These are phyloP conservation scores for Sebastes matsubarae DNA, from an alignment of 2,797 vertebrate genomes.

Conservation along the genomic window DNA sequence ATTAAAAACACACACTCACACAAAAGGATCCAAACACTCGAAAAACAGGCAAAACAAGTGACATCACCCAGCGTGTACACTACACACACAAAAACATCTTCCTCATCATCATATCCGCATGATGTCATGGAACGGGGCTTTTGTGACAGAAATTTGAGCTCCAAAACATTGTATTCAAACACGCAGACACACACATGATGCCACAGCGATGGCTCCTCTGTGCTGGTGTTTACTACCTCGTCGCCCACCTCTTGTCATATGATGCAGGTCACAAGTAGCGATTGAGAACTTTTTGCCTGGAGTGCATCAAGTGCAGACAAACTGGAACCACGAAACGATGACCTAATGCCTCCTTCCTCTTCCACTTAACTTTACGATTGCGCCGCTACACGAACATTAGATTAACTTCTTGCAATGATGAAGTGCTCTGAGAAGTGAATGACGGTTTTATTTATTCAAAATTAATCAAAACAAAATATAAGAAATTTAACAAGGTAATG, in stretches of 20 bases:
- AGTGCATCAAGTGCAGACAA: constrained; percentile 4
- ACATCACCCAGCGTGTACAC: neutral
- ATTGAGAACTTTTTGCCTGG: neutral
- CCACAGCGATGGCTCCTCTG: neutral
- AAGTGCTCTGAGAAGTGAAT: neutral
- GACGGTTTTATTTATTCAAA: neutral
- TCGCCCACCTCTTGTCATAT: constrained; percentile 15
- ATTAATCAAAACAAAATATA: neutral
- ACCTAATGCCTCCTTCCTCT: constrained; percentile 16
- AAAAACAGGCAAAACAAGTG: constrained; percentile 10
- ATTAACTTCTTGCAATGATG: neutral
- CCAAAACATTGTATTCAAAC: constrained; percentile 31
- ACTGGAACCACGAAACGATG: constrained; percentile 2
- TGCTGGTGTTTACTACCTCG: neutral
- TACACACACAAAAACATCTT: constrained; percentile 18
- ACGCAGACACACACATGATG: constrained; percentile 1
- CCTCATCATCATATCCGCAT: constrained; percentile 26
- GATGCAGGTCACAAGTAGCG: constrained; percentile 1
- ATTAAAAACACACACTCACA: constrained; percentile 27
- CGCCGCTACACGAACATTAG: neutral
- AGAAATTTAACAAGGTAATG: neutral
- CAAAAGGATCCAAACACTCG: constrained; percentile 1
- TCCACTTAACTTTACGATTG: neutral
- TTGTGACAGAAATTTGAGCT: constrained; percentile 51
- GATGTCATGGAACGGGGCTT: constrained; percentile 42